Base-by-base conservation (phyloP, 2,113 vertebrate species). In the Tringa solitaria region DNA sequence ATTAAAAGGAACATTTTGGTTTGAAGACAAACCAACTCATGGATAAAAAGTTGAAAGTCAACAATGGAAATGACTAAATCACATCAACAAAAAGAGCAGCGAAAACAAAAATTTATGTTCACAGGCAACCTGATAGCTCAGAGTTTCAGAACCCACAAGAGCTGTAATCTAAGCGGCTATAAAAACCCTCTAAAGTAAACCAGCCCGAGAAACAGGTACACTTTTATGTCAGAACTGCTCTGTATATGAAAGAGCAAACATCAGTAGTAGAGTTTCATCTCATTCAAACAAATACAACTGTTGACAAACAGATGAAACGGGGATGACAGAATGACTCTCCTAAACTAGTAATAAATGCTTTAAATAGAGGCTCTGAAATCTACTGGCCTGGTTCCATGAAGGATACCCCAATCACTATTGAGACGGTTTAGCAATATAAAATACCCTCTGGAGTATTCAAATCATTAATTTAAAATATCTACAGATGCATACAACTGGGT, bases 281-380 rank as follows among this genome's bases (percentile, higher is more conserved):
- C 97, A 91, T 88, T 96, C 92, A 95, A 95, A 96, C 10, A 59
- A 96, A 92, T 48, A 89, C 26, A 84, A 67, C 89, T 97, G 85
- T 75, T 97, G 95, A 97, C 96, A 96, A 97, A 81, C 92, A 60
- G 82, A 89, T 83, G 87, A 95, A 97, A 97, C 51, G 23, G 75
- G 46, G 64, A 89, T 90, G 93, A 85, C 78, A 89, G 90, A 96
- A 97, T 77, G 87, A 93, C 72, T 97, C 95, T 91, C 76, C 93
- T 94, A 95, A 96, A 86, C 91, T 85, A 96, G 91, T 82, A 96
- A 95, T 60, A 97, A 98, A 95, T 72, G 82, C 78, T 96, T 95
- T 85, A 97, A 93, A 96, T 12, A 96, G 93, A 97, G 92, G 96
- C 77, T 96, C 85, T 96, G 93, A 96, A 97, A 96, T 73, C 94